These are phyloP conservation scores for Agonopterix alstromeriana DNA, from an alignment of 2,888 invertebrate species.

Conservation along the genomic window DNA sequence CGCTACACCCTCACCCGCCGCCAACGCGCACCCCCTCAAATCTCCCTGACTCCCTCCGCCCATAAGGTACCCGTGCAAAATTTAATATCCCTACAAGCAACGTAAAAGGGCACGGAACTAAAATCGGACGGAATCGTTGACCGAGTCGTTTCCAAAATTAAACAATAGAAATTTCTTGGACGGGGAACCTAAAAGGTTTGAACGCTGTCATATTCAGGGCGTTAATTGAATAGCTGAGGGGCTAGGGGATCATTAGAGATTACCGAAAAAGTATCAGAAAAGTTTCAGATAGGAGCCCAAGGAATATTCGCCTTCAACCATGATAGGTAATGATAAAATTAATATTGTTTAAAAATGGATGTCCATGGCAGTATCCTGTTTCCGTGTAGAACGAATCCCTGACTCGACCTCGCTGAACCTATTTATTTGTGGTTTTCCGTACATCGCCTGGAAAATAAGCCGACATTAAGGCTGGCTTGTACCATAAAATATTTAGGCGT, in stretches of 20 bases:
- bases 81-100: conserved; percentile 46
- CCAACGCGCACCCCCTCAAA: conserved; percentile 19
- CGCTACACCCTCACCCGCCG: conserved; percentile 32
- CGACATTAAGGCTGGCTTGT: no score
- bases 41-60: conserved; percentile 37
- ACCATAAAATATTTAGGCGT: no score
- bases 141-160: conserved; percentile 5
- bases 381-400: conserved; percentile 33
- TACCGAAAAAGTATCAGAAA: no score
- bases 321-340: no score
- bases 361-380: conserved; percentile 30
- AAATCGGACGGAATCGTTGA: conserved; percentile 28
- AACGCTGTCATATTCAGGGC: no score
- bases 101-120: conserved; percentile 36
- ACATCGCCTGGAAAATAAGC: conserved; percentile 39
- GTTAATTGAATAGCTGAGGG: no score
- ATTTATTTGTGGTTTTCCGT: conserved; percentile 53
- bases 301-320: no score
- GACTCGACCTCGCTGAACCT: conserved; percentile 46
- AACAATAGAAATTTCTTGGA: conserved; percentile 1
- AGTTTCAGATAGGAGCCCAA: no score
- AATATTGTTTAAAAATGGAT: no score
- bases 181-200: no score
- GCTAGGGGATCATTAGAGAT: no score
- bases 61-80: conserved; percentile 61